Evolutionary conservation across 1,140 invertebrate genomes (phyloP).

Genomic region (Patella vulgata): DNA sequence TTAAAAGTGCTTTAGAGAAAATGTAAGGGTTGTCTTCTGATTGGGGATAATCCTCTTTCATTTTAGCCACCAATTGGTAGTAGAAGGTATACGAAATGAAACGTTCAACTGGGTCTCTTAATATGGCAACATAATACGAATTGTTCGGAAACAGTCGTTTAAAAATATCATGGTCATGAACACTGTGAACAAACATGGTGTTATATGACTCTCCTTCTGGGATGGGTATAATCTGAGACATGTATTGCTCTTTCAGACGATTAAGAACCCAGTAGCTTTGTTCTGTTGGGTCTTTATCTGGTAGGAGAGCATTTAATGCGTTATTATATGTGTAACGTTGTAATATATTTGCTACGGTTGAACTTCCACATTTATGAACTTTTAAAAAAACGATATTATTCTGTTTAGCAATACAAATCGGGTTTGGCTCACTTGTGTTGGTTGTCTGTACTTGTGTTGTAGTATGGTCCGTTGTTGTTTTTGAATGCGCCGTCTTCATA

Average conservation of each 20-base stretch:
- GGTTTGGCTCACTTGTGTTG: too few species aligned
- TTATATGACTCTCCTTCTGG: slow-evolving; percentile 11
- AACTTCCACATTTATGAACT: slow-evolving; percentile 69
- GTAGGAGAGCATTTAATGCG: slow-evolving; percentile 68
- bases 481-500: too few species aligned
- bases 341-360: slow-evolving; percentile 69
- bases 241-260: slow-evolving; percentile 2
- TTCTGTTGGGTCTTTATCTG: slow-evolving; percentile 27
- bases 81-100: slow-evolving; percentile 36
- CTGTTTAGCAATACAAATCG: too few species aligned
- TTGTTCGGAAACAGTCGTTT: slow-evolving; percentile 21
- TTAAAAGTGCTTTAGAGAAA: too few species aligned
- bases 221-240: slow-evolving; percentile 2
- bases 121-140: slow-evolving; percentile 34
- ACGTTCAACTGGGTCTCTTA: slow-evolving; percentile 34
- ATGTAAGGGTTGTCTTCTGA: slow-evolving; percentile 3
- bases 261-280: slow-evolving; percentile 1
- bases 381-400: slow-evolving; percentile 43
- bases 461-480: too few species aligned
- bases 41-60: neutral
- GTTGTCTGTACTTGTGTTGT: too few species aligned
- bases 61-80: slow-evolving; percentile 13
- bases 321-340: slow-evolving; percentile 67
- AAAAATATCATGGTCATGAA: slow-evolving; percentile 32
- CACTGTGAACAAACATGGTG: slow-evolving; percentile 35